phyloP scores from a whole-genome alignment of 2,797 vertebrate genomes.

The Pipistrellus kuhlii region DNA sequence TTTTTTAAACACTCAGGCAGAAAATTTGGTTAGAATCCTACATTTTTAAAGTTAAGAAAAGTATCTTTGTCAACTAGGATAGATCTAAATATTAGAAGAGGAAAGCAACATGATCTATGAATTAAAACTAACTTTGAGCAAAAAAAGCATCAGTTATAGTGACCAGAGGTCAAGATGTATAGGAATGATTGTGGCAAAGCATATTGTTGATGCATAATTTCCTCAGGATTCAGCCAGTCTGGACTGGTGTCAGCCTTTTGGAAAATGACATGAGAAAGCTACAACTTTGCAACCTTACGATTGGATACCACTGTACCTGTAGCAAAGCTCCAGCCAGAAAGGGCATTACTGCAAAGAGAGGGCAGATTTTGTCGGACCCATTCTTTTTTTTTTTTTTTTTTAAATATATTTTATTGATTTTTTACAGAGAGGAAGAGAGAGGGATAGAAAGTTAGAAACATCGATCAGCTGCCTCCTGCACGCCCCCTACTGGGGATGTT shows the following conservation, averaged over 20 bases:
- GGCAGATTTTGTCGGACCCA: neutral
- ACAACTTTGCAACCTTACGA: neutral
- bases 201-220: neutral
- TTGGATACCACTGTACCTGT: neutral
- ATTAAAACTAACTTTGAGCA: neutral
- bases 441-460: too few species aligned
- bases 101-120: neutral
- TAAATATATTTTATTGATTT: too few species aligned
- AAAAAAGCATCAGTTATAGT: neutral
- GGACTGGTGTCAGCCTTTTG: neutral
- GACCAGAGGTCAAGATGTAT: neutral
- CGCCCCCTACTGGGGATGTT: too few species aligned
- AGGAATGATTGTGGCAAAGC: neutral
- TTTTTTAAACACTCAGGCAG: neutral
- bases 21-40: conserved; percentile 2
- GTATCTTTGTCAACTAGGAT: neutral
- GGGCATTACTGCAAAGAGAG: neutral
- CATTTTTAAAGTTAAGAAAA: conserved; percentile 1
- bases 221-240: neutral
- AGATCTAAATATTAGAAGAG: neutral
- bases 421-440: too few species aligned
- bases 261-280: neutral
- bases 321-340: neutral
- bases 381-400: neutral
- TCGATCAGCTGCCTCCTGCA: too few species aligned